Conservation (phyloP, 2,888 invertebrate species). For the Rhagophthalmus giganteus region DNA sequence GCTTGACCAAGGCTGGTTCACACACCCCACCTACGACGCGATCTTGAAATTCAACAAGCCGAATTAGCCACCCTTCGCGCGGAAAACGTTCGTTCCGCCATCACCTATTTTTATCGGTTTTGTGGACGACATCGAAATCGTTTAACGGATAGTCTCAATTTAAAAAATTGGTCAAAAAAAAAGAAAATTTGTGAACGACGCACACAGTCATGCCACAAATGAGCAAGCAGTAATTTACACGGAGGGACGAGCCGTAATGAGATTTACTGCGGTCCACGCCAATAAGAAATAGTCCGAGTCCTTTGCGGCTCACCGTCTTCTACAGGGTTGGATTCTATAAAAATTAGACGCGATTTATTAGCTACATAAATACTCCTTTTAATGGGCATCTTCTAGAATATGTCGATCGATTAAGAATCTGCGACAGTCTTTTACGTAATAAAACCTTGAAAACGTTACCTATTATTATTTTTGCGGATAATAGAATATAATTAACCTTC, state of each 20-base stretch:
- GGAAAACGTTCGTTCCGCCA: too few relatives aligned
- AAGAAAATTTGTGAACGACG: slow-evolving; percentile 40
- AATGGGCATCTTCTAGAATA: too few relatives aligned
- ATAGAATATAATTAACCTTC: too few relatives aligned
- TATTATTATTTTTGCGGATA: too few relatives aligned
- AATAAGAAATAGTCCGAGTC: slow-evolving; percentile 46
- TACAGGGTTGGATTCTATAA: slow-evolving; percentile 35
- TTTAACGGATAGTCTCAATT: neutral
- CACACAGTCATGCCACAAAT: slow-evolving; percentile 46
- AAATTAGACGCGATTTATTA: slow-evolving; percentile 24
- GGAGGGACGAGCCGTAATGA: slow-evolving; percentile 48
- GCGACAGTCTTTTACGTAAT: too few relatives aligned
- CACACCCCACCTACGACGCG: slow-evolving; percentile 11
- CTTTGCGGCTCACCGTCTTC: slow-evolving; percentile 35
- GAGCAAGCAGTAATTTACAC: slow-evolving; percentile 48
- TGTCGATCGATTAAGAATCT: too few relatives aligned
- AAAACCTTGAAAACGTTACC: too few relatives aligned
- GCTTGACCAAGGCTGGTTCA: slow-evolving; percentile 40
- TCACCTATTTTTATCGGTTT: neutral
- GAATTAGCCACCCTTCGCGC: too few relatives aligned
- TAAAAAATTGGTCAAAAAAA: slow-evolving; percentile 3
- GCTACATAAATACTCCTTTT: too few relatives aligned
- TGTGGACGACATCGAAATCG: neutral
- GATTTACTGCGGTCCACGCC: slow-evolving; percentile 48
- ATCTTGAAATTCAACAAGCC: too few relatives aligned